These are phyloP conservation scores for Euleptes europaea DNA, from an alignment of 2,113 vertebrate species.

Conservation along the genomic window DNA sequence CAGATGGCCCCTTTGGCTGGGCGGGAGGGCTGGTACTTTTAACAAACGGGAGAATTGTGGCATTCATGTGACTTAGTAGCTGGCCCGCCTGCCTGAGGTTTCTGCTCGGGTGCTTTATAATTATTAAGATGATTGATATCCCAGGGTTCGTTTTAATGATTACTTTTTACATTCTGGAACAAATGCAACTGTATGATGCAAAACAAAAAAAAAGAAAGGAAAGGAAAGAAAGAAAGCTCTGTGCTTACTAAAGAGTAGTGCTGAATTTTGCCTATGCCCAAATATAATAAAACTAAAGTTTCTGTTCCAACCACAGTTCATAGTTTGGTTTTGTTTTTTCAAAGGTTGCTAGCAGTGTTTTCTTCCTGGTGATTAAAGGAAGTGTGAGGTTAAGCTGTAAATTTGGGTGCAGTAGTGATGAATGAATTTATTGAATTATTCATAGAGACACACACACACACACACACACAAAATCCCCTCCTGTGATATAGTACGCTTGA, in stretches of 20 bases:
- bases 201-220: background rate
- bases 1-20: constrained; percentile 5
- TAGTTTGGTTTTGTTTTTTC: background rate
- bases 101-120: constrained; percentile 1
- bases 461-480: background rate
- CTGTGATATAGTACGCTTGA: background rate
- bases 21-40: background rate
- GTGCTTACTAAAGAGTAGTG: background rate
- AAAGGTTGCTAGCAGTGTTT: background rate
- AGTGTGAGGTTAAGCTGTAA: background rate
- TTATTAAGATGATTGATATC: background rate
- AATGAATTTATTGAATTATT: background rate
- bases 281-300: background rate
- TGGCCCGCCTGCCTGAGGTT: background rate
- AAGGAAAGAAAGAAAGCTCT: too few relatives aligned
- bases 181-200: background rate
- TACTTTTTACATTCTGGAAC: background rate
- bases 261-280: background rate
- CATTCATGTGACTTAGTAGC: constrained; percentile 3
- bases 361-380: background rate
- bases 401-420: background rate
- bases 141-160: background rate
- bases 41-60: constrained; percentile 10
- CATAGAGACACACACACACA: background rate
- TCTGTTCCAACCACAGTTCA: background rate